Conservation (phyloP, 2,888 invertebrate genomes). For the Tenthredo amoena region DNA sequence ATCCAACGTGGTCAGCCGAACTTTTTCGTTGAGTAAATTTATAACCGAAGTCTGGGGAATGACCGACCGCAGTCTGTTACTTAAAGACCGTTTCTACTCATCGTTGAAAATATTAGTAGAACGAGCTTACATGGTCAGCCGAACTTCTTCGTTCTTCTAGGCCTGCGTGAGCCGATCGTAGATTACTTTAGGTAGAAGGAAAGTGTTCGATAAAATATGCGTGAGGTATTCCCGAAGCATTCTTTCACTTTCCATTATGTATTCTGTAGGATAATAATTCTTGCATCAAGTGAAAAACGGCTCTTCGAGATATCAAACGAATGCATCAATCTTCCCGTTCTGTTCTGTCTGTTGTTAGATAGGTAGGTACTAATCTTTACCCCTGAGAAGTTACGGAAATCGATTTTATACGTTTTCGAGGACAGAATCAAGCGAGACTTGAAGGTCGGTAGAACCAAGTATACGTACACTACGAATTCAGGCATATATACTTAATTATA, state of each 20-base stretch:
- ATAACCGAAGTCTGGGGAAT: neutral
- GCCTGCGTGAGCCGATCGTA: neutral
- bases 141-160: neutral
- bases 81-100: neutral
- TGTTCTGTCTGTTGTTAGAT: neutral
- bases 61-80: neutral
- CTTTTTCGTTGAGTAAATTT: neutral
- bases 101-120: neutral
- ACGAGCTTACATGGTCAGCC: neutral
- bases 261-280: neutral
- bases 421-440: neutral
- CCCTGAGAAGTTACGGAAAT: neutral
- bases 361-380: neutral
- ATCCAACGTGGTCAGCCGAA: neutral
- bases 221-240: neutral
- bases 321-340: neutral
- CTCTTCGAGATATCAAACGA: neutral
- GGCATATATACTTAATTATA: neutral
- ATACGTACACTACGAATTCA: neutral
- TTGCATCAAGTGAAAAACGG: neutral
- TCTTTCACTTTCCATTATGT: neutral
- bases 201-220: slow-evolving; percentile 2
- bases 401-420: neutral
- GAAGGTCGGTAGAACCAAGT: neutral
- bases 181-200: neutral